Conservation (phyloP, 2,797 vertebrate species). For the Cichlasoma orientale region DNA sequence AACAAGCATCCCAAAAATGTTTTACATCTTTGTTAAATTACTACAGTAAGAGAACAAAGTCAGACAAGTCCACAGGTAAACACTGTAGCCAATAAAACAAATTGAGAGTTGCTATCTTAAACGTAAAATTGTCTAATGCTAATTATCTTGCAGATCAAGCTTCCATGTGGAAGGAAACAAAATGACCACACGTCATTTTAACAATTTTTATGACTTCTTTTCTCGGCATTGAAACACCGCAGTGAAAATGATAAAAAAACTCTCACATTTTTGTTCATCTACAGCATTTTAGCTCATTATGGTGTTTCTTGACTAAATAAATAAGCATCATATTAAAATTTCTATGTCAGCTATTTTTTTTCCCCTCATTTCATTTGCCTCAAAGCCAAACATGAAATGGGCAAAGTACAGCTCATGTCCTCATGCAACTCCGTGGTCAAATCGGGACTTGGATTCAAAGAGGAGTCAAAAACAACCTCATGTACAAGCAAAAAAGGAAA, state of each 20-base stretch:
- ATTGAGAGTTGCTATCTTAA: not conserved
- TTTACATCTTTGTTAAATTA: slow-evolving; percentile 23
- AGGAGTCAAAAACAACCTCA: not conserved
- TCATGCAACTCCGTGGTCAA: not conserved
- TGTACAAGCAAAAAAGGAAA: not conserved
- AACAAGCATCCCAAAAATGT: slow-evolving; percentile 39
- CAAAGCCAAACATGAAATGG: not conserved
- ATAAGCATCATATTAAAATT: not conserved
- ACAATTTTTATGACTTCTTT: not conserved
- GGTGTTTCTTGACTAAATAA: not conserved
- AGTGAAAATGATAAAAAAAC: not conserved
- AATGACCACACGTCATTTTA: not conserved
- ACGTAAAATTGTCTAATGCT: not conserved
- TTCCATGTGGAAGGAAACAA: slow-evolving; percentile 2
- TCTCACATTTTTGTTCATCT: not conserved
- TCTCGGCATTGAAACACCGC: not conserved
- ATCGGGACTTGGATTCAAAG: not conserved
- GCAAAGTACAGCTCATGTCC: not conserved
- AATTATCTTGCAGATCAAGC: slow-evolving; percentile 6
- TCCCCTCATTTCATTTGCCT: not conserved
- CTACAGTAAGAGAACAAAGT: slow-evolving; percentile 5
- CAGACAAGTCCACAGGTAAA: slow-evolving; percentile 5
- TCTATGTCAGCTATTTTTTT: not conserved
- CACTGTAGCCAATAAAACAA: not conserved
- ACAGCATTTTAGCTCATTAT: not conserved